Evolutionary conservation across 2,888 invertebrate genomes (phyloP), one percentile per base, ranked within the genome.

Genomic region (Taphrorychus bicolor): DNA sequence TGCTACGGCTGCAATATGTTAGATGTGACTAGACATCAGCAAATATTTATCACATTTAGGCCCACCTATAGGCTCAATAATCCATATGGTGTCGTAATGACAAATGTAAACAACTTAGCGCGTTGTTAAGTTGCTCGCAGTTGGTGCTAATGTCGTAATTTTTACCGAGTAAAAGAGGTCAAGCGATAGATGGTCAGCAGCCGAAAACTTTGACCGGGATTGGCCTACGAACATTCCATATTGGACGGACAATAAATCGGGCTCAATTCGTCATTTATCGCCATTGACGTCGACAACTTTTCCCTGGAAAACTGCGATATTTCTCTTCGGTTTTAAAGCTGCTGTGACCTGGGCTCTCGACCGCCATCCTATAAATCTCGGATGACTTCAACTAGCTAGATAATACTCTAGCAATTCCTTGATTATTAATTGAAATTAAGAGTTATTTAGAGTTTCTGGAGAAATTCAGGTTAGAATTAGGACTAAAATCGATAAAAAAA

Each of bases 251-350:
- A 62, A 62, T 62, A 62, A 56, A 62, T 54, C 48, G 54, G 24
- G 54, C 42, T 24, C 54, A 58, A 63, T 63, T 41, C 42, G 45
- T 58, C 57, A 63, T 63, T 63, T 58, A 63, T 57, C 63, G 42
- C 58, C 42, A 63, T 58, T 51, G 63, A 51, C 40, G 63, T 57
- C 58, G 58, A 52, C 63, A 41, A 58, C 16, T 57, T 63, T 63
- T 63, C 57, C 51, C 0, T 40, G 62, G 54, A 62, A 59, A 62
- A 48, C 48, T 56, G 32, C n/a, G 49, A 56, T 62, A 41, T 48
- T 62, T 48, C 54, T 62, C n/a, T n/a, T 62, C 32, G 17, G 54
- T 48, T 62, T 62, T 62, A 48, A 54, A 56, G 45, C 24, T 18
- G 54, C 49, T 51, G 24, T 22, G 17, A 16, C 45, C 5, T 45